Conservation (phyloP, 2,113 vertebrate genomes). For the Rhadina sibilatrix region DNA sequence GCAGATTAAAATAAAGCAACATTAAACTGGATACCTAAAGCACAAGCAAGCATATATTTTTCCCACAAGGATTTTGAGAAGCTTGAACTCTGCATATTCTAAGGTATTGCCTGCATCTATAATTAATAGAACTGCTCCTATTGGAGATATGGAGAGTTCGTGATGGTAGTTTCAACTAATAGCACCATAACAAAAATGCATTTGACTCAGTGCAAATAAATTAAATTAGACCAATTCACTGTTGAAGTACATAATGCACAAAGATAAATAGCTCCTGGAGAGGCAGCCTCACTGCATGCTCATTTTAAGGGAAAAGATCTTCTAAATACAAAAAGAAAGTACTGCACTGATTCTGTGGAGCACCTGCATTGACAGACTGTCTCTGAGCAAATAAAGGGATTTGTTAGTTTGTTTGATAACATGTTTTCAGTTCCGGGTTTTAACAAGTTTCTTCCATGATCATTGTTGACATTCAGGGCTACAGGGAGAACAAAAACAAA, state of each 20-base stretch:
- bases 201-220: neutral
- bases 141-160: neutral
- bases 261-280: neutral
- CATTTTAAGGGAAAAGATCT: neutral
- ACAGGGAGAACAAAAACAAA: neutral
- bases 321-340: neutral
- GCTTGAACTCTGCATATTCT: neutral
- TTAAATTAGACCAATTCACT: neutral
- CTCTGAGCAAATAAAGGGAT: neutral
- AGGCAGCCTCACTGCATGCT: neutral
- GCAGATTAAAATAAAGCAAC: neutral
- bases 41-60: neutral
- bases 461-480: neutral
- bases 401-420: neutral
- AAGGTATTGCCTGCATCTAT: neutral
- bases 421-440: neutral
- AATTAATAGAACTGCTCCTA: neutral
- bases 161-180: neutral
- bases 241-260: neutral
- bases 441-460: neutral
- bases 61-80: neutral
- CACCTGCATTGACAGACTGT: neutral
- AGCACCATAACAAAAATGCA: neutral
- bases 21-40: neutral
- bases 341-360: neutral